These are phyloP conservation scores for Fukomys damarensis DNA, from an alignment of 2,113 vertebrate genomes.

Conservation along the genomic window DNA sequence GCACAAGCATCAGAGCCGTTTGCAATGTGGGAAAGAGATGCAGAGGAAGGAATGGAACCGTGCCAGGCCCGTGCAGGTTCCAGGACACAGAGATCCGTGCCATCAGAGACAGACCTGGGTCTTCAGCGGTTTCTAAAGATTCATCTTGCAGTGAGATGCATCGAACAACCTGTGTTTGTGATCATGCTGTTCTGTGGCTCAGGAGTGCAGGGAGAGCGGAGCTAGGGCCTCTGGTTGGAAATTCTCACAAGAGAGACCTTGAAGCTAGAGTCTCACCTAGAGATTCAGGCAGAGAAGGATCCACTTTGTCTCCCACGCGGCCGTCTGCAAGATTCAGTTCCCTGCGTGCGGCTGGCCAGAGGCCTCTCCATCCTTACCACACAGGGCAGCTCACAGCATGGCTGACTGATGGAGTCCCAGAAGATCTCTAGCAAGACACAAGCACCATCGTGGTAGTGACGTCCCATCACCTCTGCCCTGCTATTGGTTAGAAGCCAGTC, in stretches of 20 bases:
- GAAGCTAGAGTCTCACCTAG: not conserved
- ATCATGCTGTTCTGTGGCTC: not conserved
- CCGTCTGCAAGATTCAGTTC: not conserved
- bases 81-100: not conserved
- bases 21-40: not conserved
- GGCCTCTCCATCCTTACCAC: not conserved
- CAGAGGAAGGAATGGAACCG: no score
- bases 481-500: not conserved
- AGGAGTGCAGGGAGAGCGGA: not conserved
- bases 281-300: not conserved
- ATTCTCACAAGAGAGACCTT: not conserved
- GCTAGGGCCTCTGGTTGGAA: not conserved
- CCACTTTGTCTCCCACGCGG: fast-evolving
- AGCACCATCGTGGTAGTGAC: no score
- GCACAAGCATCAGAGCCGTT: no score
- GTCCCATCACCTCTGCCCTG: not conserved
- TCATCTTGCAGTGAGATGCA: not conserved
- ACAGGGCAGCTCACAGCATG: no score
- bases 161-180: not conserved
- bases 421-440: not conserved
- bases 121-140: not conserved
- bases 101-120: not conserved
- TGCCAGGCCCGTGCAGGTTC: not conserved
- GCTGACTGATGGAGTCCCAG: not conserved
- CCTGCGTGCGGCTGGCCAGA: not conserved